phyloP scores from a whole-genome alignment of 2,888 invertebrate species.

The Agapostemon virescens region DNA sequence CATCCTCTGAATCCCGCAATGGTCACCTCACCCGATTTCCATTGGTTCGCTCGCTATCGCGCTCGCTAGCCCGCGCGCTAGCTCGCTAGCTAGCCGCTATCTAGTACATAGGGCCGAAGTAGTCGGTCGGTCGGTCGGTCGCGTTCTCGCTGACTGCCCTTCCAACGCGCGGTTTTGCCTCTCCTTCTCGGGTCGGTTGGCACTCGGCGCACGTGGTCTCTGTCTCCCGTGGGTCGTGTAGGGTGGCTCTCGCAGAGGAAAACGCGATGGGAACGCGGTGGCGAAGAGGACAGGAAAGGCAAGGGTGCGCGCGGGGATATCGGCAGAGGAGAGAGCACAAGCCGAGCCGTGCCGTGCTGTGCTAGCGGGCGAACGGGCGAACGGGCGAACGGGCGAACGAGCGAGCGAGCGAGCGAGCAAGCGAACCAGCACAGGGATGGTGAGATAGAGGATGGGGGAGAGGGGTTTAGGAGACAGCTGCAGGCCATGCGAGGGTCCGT shows the following conservation, averaged over 20 bases:
- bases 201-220: conserved; percentile 24
- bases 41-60: conserved; percentile 35
- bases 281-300: conserved; percentile 45
- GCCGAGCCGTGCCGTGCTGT: conserved; percentile 6
- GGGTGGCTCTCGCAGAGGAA: conserved; percentile 57
- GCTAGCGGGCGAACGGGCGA: conserved; percentile 10
- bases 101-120: conserved; percentile 69
- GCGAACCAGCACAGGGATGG: conserved; percentile 32
- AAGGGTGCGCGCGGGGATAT: conserved; percentile 32
- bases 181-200: conserved; percentile 23
- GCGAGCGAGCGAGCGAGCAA: conserved; percentile 11
- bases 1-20: background rate
- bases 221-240: conserved; percentile 51
- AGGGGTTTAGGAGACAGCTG: conserved; percentile 76
- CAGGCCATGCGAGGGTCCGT: conserved; percentile 78
- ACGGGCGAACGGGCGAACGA: conserved; percentile 10
- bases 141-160: conserved; percentile 23
- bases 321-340: conserved; percentile 29
- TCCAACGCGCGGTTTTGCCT: conserved; percentile 12
- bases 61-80: conserved; percentile 43
- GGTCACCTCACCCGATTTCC: conserved; percentile 9
- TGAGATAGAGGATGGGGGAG: conserved; percentile 42
- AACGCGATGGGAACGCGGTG: conserved; percentile 44
- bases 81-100: conserved; percentile 57
- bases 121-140: conserved; percentile 36